Evolutionary conservation across 1,140 invertebrate species (phyloP).

Genomic region (Psix sp.): DNA sequence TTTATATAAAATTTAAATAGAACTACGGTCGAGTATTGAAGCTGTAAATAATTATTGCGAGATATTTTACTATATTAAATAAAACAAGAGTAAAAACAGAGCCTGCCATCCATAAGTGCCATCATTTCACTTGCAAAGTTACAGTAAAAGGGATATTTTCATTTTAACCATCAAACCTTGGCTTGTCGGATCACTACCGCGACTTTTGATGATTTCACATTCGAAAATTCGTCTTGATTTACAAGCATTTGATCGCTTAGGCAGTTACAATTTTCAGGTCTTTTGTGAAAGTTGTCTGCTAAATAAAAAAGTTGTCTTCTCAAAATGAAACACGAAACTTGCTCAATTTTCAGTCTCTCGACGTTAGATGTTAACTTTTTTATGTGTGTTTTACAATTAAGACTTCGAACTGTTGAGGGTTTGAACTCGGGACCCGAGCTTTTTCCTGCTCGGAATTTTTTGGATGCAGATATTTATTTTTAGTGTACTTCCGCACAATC

Average conservation of each 20-base stretch:
- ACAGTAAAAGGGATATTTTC: background rate
- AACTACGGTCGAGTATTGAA: slow-evolving; percentile 27
- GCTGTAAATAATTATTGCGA: slow-evolving; percentile 39
- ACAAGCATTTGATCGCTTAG: too few species aligned
- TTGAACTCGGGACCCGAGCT: slow-evolving; percentile 10
- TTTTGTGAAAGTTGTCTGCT: too few species aligned
- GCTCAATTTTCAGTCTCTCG: slow-evolving; percentile 39
- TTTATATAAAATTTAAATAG: slow-evolving; percentile 11
- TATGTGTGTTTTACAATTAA: slow-evolving; percentile 28
- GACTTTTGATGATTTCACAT: too few species aligned
- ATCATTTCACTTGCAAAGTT: background rate
- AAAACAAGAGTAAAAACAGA: background rate
- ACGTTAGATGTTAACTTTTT: slow-evolving; percentile 38
- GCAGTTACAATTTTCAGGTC: too few species aligned
- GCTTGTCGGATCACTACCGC: too few species aligned
- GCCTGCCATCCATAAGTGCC: slow-evolving; percentile 4
- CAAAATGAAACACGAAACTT: slow-evolving; percentile 34
- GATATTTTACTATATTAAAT: too few species aligned
- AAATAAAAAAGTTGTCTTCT: too few species aligned
- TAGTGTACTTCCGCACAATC: too few species aligned
- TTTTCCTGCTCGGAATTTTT: slow-evolving; percentile 16
- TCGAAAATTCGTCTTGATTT: too few species aligned
- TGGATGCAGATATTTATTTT: slow-evolving; percentile 16
- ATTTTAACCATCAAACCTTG: background rate
- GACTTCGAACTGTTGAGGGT: slow-evolving; percentile 21